Evolutionary conservation across 64 coral and sea anemone genomes (phyloP).

Genomic region (Montipora foliosa): DNA sequence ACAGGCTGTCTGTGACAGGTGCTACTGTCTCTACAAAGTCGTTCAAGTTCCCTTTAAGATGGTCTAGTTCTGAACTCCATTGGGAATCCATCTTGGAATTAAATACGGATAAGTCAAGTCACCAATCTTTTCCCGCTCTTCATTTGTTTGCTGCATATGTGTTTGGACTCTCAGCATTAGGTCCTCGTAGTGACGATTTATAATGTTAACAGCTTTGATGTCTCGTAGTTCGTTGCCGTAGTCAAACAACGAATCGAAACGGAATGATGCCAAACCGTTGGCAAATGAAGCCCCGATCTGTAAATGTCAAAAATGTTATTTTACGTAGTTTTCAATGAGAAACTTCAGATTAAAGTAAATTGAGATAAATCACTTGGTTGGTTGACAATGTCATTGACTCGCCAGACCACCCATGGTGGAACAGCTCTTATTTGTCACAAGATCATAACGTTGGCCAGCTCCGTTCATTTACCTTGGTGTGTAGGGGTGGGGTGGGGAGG

Average conservation of each 20-base stretch:
- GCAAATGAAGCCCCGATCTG: constrained; percentile 1
- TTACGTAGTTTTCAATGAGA: too few relatives aligned
- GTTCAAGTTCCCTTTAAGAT: not conserved
- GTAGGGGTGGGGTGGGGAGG: too few relatives aligned
- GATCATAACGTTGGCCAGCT: too few relatives aligned
- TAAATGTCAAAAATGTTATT: not conserved
- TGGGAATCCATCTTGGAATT: constrained; percentile 75
- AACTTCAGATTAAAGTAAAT: too few relatives aligned
- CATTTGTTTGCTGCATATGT: constrained; percentile 6
- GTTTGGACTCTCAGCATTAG: constrained; percentile 27
- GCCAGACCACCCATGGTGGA: too few relatives aligned
- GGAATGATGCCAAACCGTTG: constrained; percentile 18
- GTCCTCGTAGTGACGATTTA: constrained; percentile 26
- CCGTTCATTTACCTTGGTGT: too few relatives aligned
- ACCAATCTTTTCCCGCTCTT: constrained; percentile 23
- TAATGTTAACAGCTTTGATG: constrained; percentile 1
- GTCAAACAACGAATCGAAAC: constrained; percentile 77
- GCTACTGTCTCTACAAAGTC: too few relatives aligned
- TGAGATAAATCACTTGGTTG: too few relatives aligned
- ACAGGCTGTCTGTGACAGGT: too few relatives aligned
- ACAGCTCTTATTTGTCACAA: too few relatives aligned
- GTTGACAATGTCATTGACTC: too few relatives aligned
- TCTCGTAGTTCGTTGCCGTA: constrained; percentile 60
- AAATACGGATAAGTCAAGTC: constrained; percentile 80
- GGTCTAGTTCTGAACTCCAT: constrained; percentile 57